These are phyloP conservation scores for Melanotaenia trifasciata DNA, from an alignment of 2,797 vertebrate genomes.

Conservation along the genomic window DNA sequence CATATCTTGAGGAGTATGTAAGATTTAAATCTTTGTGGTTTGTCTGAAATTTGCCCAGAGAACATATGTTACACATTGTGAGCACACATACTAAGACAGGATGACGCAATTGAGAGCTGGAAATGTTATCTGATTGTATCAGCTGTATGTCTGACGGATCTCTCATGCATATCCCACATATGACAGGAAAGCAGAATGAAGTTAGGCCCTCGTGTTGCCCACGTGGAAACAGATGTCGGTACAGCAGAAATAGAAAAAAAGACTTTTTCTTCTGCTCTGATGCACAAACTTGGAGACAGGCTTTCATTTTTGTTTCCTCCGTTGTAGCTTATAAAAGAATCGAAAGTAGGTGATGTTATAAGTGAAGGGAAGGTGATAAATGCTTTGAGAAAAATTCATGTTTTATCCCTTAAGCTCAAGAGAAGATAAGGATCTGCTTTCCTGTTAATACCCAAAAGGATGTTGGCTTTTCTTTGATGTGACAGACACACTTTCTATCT, in stretches of 20 bases:
- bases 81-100: constrained; percentile 8
- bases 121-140: constrained; percentile 64
- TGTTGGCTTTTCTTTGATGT: constrained; percentile 15
- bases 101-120: constrained; percentile 39
- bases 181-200: constrained; percentile 62
- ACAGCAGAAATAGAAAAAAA: constrained; percentile 38
- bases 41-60: constrained; percentile 29
- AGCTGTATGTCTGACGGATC: constrained; percentile 49
- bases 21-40: not conserved
- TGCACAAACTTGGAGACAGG: constrained; percentile 13
- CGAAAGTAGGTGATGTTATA: constrained; percentile 36
- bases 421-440: constrained; percentile 19
- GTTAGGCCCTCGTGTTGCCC: constrained; percentile 45
- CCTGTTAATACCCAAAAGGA: constrained; percentile 9
- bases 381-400: not conserved
- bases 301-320: constrained; percentile 36
- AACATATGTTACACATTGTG: constrained; percentile 19
- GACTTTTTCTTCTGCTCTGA: not conserved
- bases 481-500: not conserved
- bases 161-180: constrained; percentile 56
- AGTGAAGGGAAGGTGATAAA: constrained; percentile 23
- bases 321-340: constrained; percentile 8
- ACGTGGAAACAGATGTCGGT: constrained; percentile 58
- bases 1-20: not conserved
- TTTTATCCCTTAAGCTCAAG: constrained; percentile 13